phyloP scores from a whole-genome alignment of 2,113 vertebrate species.

The Thomomys bottae region DNA sequence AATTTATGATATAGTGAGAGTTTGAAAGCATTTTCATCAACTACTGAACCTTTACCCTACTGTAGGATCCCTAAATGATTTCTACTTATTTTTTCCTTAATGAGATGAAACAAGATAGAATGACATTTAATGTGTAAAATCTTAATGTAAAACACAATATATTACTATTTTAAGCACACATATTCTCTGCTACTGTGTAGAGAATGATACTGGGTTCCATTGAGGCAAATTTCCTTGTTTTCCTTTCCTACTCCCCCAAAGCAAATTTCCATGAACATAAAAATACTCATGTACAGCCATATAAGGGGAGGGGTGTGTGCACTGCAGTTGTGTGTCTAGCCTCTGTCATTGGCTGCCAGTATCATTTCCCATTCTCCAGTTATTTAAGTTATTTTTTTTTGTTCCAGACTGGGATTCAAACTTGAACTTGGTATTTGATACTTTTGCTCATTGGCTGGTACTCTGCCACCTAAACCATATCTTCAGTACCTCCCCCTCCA shows the following conservation, averaged over 20 bases:
- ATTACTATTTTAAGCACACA: neutral
- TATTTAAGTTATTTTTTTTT: too few relatives aligned
- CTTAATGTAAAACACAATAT: neutral
- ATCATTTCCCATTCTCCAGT: too few relatives aligned
- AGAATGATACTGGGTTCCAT: neutral
- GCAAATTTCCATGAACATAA: neutral
- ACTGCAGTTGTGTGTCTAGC: neutral
- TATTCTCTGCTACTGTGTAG: neutral
- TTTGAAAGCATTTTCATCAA: neutral
- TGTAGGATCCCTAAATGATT: neutral
- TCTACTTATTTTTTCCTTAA: neutral
- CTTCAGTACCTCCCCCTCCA: too few relatives aligned
- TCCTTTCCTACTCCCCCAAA: neutral
- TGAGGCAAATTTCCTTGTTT: neutral
- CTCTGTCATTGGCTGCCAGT: neutral
- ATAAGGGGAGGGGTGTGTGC: neutral
- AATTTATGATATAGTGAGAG: neutral
- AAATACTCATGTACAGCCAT: neutral
- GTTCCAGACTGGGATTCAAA: too few relatives aligned
- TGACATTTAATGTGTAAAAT: neutral
- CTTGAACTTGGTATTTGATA: too few relatives aligned
- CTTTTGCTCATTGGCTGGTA: too few relatives aligned
- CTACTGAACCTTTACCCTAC: neutral
- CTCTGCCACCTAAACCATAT: too few relatives aligned
- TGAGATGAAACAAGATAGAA: neutral